Evolutionary conservation across 2,888 invertebrate genomes (phyloP), one percentile per base, ranked within the genome.

Genomic region (Gordius sp.): DNA sequence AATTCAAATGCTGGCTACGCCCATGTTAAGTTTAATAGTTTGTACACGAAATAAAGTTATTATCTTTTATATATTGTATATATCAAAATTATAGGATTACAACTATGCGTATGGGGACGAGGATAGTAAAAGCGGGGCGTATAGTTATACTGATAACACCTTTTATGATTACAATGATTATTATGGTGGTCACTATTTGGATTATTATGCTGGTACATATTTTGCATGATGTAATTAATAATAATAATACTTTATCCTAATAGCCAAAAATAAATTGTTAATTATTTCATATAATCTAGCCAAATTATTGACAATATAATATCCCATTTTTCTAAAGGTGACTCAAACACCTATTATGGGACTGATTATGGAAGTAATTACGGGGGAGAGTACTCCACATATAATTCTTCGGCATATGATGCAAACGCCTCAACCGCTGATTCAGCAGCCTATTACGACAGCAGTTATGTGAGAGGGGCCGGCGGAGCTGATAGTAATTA

Each of bases 111-210:
- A 47, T 20, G 47, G 47, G 4, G 47, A 23, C 4, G 47, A 47
- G 8, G 47, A 47, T 20, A 18, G 20, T 20, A 47, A 47, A 4
- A 47, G 47, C 20, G 47, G 20, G 4, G 13, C 13, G 8, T 47
- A 47, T 20, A 23, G 47, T n/a, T 47, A 47, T 20, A 23, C n/a
- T 4, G 20, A 13, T 8, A 23, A 47, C 47, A 8, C 13, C 20
- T 47, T 18, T 47, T 47, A 47, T 20, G 47, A 47, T 47, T 47
- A 47, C 20, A 47, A 47, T 20, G 47, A 47, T 20, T 47, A 47
- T 47, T 47, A 47, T 20, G 23, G 47, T 4, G 47, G 47, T 18
- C n/a, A 47, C 20, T 47, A 47, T 20, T 47, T 23, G 4, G 47
- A 47, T 20, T 47, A 47, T 23, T 47, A 47, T 47, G 8, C 47